Evolutionary conservation across 2,888 invertebrate genomes (phyloP).

Genomic region (Dryadula phaetusa): DNA sequence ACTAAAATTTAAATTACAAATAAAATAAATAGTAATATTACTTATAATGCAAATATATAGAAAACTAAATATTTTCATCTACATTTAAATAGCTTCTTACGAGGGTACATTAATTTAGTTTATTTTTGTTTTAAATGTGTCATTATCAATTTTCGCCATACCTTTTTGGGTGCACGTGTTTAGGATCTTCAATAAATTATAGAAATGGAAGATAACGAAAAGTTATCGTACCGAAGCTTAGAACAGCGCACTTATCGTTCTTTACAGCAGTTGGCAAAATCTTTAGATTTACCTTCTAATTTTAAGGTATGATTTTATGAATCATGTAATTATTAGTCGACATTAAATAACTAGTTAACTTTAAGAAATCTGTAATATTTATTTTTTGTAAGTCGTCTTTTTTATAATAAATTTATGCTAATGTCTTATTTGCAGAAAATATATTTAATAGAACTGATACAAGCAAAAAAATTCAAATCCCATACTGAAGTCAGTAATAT

Average conservation of each 20-base stretch:
- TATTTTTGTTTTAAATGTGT: conserved; percentile 15
- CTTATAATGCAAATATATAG: not conserved
- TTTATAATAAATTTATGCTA: not conserved
- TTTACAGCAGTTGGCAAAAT: conserved; percentile 68
- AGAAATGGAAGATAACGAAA: conserved; percentile 47
- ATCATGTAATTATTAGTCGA: too few relatives aligned
- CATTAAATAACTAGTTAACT: too few relatives aligned
- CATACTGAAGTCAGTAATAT: conserved; percentile 56
- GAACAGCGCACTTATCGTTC: conserved; percentile 61
- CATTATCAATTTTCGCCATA: conserved; percentile 12
- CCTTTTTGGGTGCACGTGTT: conserved; percentile 43
- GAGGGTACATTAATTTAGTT: conserved; percentile 27
- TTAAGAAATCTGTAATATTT: too few relatives aligned
- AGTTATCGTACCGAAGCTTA: conserved; percentile 51
- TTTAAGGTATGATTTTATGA: conserved; percentile 59
- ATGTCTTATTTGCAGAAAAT: conserved; percentile 60
- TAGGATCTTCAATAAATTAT: conserved; percentile 21
- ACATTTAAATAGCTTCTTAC: not conserved
- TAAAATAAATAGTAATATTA: not conserved
- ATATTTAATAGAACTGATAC: conserved; percentile 65
- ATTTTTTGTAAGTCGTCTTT: not conserved
- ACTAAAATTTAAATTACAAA: not conserved
- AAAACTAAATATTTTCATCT: not conserved
- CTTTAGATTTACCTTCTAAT: conserved; percentile 67
- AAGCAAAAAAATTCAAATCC: conserved; percentile 58